phyloP scores from a whole-genome alignment of 1,140 invertebrate species.

The Brachionus angularis region DNA sequence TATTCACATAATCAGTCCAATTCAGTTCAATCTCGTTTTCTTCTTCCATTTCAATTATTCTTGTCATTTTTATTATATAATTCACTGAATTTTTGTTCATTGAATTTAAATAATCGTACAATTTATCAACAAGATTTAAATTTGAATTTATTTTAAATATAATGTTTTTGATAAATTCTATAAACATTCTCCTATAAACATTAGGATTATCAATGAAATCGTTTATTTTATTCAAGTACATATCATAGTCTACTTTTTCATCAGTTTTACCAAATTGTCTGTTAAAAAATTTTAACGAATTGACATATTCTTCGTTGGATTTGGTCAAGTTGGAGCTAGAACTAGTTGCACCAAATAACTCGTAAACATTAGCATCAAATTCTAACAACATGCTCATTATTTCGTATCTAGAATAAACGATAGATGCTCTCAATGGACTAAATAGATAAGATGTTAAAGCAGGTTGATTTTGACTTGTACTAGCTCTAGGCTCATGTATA shows the following conservation, averaged over 20 bases:
- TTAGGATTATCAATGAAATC: conserved; percentile 17
- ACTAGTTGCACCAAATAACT: conserved; percentile 12
- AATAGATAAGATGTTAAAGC: conserved; percentile 9
- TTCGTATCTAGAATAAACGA: conserved; percentile 26
- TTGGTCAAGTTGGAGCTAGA: background rate
- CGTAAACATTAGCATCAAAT: conserved; percentile 39
- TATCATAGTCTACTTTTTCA: conserved; percentile 3
- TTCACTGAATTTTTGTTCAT: conserved; percentile 26
- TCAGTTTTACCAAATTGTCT: conserved; percentile 5
- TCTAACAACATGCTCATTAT: conserved; percentile 18
- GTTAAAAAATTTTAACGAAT: conserved; percentile 39
- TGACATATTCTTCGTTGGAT: conserved; percentile 27
- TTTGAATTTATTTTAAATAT: conserved; percentile 36
- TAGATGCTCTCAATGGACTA: conserved; percentile 35
- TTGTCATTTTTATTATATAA: background rate
- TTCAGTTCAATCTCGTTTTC: background rate
- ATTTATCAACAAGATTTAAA: conserved; percentile 1
- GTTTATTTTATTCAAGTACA: conserved; percentile 29
- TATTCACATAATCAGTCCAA: conserved; percentile 11
- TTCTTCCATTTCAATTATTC: background rate
- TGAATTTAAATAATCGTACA: conserved; percentile 18
- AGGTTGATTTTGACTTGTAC: too few species aligned
- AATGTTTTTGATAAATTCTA: conserved; percentile 29
- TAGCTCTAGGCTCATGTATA: background rate
- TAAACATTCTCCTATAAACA: conserved; percentile 34